Conservation (phyloP, 2,797 vertebrate genomes). For the Sebastes matsubarae region DNA sequence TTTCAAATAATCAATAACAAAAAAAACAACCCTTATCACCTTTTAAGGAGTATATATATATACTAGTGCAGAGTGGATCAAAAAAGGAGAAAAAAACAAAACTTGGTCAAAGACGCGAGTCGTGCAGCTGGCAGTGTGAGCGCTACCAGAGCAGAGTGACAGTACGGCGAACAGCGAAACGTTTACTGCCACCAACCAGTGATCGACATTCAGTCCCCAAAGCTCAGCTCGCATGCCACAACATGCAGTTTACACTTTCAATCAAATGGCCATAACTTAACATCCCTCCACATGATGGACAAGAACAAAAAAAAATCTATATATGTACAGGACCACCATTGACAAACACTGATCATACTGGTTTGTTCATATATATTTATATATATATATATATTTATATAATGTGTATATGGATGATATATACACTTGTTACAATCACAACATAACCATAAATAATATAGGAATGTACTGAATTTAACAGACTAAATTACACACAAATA, state of each 20-base stretch:
- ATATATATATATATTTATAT: conserved; percentile 72
- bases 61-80: conserved; percentile 72
- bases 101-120: conserved; percentile 55
- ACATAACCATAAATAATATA: conserved; percentile 84
- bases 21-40: conserved; percentile 37
- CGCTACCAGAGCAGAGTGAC: conserved; percentile 60
- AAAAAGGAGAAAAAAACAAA: conserved; percentile 19
- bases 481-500: conserved; percentile 71
- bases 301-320: conserved; percentile 39
- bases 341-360: conserved; percentile 73
- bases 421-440: conserved; percentile 83
- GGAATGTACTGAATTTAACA: conserved; percentile 82
- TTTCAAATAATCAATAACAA: conserved; percentile 37
- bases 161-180: conserved; percentile 54
- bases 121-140: conserved; percentile 56
- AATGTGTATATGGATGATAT: conserved; percentile 78
- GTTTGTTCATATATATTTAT: conserved; percentile 70
- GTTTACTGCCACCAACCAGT: conserved; percentile 72
- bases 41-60: conserved; percentile 45
- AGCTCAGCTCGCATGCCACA: conserved; percentile 45
- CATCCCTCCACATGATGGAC: conserved; percentile 49
- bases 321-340: conserved; percentile 76
- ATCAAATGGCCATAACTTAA: conserved; percentile 71
- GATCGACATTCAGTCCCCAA: conserved; percentile 72
- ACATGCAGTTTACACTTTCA: conserved; percentile 60